Evolutionary conservation across 2,113 vertebrate genomes (phyloP).

Genomic region (Chaetops frenatus): DNA sequence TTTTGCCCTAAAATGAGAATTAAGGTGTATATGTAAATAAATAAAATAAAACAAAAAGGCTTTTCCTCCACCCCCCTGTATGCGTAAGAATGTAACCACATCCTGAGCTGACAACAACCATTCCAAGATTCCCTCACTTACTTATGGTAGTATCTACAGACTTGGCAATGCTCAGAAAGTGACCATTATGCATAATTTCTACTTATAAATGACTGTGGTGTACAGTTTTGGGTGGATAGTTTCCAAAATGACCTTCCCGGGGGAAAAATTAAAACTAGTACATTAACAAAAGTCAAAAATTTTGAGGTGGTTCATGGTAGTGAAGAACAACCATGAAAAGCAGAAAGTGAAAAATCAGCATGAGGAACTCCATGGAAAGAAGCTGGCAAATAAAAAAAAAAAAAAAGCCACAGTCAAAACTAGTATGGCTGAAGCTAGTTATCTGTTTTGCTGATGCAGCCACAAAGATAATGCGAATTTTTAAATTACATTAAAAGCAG

Average conservation of each 20-base stretch:
- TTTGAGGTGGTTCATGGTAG: not conserved
- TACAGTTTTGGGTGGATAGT: not conserved
- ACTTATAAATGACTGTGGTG: not conserved
- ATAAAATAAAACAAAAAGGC: not conserved
- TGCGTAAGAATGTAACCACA: not conserved
- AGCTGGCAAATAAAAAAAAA: not conserved
- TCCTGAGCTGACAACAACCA: not conserved
- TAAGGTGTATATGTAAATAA: constrained; percentile 37
- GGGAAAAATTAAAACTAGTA: not conserved
- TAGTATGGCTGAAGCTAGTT: not conserved
- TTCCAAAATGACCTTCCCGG: not conserved
- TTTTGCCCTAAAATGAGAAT: constrained; percentile 81
- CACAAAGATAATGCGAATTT: not conserved
- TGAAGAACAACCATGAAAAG: not conserved
- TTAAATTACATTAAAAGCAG: not conserved
- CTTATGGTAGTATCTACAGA: not conserved
- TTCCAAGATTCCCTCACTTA: not conserved
- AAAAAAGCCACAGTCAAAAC: not conserved
- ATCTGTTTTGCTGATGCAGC: not conserved
- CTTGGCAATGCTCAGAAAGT: not conserved
- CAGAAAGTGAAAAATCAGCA: not conserved
- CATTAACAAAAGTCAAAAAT: not conserved
- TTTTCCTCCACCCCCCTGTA: not conserved
- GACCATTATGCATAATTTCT: not conserved
- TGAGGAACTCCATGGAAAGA: not conserved